Percentiles rank a stretch among this genome's conserved stretches.
phyloP scores from a whole-genome alignment of 1,140 invertebrate species.

The Melanaphis sacchari region DNA sequence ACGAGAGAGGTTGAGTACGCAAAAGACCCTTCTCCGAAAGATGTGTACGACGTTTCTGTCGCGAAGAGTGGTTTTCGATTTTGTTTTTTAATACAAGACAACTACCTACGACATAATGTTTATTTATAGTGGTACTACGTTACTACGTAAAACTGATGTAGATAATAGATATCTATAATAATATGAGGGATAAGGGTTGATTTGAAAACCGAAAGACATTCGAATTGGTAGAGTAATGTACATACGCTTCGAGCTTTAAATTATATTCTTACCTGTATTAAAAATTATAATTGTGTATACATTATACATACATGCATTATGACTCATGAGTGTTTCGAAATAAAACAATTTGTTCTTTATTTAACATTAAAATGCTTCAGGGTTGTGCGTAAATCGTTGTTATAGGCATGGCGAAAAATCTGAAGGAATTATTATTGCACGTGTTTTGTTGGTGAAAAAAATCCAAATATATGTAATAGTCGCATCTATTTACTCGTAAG shows the following conservation, averaged over 20 bases:
- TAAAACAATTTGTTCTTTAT: neutral
- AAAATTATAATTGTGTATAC: neutral
- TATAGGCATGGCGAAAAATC: neutral
- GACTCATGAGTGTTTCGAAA: neutral
- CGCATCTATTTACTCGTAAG: neutral
- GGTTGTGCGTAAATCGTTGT: neutral
- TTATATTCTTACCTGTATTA: neutral
- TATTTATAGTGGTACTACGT: neutral
- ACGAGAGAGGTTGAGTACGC: neutral
- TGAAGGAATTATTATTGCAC: neutral
- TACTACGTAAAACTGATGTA: neutral
- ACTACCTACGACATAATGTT: neutral
- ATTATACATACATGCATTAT: neutral
- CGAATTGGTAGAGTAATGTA: neutral
- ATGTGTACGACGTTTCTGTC: neutral
- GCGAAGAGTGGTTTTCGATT: neutral
- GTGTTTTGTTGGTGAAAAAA: neutral
- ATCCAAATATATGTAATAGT: neutral
- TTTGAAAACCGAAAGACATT: neutral
- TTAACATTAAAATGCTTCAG: neutral
- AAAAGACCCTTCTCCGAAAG: too few relatives aligned
- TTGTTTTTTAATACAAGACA: neutral
- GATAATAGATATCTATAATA: neutral
- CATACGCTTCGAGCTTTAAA: neutral
- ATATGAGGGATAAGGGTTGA: too few relatives aligned